Conservation (phyloP, 2,797 vertebrate genomes). For the Cyclopterus lumpus region DNA sequence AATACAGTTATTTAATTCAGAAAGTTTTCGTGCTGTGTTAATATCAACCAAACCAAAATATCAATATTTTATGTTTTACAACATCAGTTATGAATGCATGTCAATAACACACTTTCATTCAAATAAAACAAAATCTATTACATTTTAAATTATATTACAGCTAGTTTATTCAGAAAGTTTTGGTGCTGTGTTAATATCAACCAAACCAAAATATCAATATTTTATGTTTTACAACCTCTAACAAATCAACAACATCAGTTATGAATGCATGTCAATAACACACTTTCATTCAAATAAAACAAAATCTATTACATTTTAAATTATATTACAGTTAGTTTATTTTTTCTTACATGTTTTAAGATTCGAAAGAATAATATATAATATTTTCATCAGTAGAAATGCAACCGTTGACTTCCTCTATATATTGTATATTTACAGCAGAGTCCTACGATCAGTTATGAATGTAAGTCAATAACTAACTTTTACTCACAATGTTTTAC, state of each 20-base stretch:
- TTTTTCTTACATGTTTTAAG: not conserved
- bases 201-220: too few species aligned
- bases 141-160: not conserved
- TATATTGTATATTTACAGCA: too few species aligned
- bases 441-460: not conserved
- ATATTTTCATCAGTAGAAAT: too few species aligned
- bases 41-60: too few species aligned
- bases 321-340: not conserved
- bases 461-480: not conserved
- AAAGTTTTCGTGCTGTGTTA: too few species aligned
- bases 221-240: slow-evolving; percentile 22
- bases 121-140: not conserved
- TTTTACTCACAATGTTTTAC: too few species aligned
- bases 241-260: not conserved
- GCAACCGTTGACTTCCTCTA: too few species aligned
- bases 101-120: not conserved
- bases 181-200: slow-evolving; percentile 17
- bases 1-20: not conserved
- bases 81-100: not conserved
- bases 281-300: not conserved
- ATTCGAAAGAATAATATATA: too few species aligned
- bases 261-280: not conserved
- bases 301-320: not conserved
- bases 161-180: slow-evolving; percentile 22
- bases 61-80: too few species aligned